phyloP scores from a whole-genome alignment of 2,797 vertebrate species.

The Rhodeus uyekii region DNA sequence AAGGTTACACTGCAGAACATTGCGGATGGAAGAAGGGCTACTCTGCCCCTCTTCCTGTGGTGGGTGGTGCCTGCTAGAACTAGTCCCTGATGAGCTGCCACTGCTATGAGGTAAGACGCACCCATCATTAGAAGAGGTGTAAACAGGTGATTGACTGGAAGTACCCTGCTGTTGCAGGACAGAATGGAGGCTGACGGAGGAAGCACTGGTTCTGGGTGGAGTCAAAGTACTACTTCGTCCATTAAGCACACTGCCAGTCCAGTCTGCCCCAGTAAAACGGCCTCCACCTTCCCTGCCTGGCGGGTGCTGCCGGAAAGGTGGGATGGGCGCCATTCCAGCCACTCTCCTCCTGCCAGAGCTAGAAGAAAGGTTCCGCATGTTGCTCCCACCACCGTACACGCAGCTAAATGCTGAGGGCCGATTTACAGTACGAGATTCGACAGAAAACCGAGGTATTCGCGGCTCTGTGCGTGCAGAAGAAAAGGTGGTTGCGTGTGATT shows the following conservation, averaged over 20 bases:
- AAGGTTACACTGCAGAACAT: constrained; percentile 94
- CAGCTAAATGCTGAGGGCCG: constrained; percentile 86
- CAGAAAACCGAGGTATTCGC: constrained; percentile 68
- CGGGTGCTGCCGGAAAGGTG: constrained; percentile 57
- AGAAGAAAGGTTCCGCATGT: constrained; percentile 62
- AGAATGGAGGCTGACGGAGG: constrained; percentile 80
- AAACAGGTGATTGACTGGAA: constrained; percentile 80
- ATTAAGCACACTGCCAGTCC: constrained; percentile 82
- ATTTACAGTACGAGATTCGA: constrained; percentile 70
- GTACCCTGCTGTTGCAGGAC: constrained; percentile 83
- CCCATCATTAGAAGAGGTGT: constrained; percentile 83
- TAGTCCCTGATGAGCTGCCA: constrained; percentile 60
- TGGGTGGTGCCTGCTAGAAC: constrained; percentile 63
- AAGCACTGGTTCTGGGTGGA: constrained; percentile 84
- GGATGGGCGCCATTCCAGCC: constrained; percentile 72
- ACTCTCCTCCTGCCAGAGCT: constrained; percentile 70
- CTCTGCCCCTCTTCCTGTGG: constrained; percentile 63
- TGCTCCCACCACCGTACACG: constrained; percentile 84
- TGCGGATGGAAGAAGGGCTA: constrained; percentile 78
- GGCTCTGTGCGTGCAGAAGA: constrained; percentile 87
- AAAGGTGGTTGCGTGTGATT: constrained; percentile 80
- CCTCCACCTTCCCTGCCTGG: constrained; percentile 58
- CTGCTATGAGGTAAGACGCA: constrained; percentile 72
- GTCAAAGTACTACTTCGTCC: constrained; percentile 70
- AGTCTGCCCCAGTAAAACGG: constrained; percentile 78